A percentile compares a stretch with the other conserved stretches of the same genome.
Conservation (phyloP, 2,888 invertebrate species). For the Cheilosia impressa region DNA sequence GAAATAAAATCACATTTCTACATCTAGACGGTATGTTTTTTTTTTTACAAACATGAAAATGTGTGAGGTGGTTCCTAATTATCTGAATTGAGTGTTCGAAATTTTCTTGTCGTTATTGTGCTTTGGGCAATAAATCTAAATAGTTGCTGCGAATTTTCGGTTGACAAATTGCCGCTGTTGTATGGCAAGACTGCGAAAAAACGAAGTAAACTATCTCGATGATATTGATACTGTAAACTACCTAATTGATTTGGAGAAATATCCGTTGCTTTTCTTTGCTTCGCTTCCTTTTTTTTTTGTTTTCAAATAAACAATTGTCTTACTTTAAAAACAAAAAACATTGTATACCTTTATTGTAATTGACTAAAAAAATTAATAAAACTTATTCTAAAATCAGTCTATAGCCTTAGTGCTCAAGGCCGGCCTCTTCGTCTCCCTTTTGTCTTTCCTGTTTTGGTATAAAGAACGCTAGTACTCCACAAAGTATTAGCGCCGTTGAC, state of each 20-base stretch:
- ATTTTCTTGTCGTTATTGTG: too few relatives aligned
- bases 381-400: conserved; percentile 66
- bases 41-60: conserved; percentile 12
- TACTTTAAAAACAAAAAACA: conserved; percentile 20
- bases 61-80: too few relatives aligned
- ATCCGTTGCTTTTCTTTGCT: too few relatives aligned
- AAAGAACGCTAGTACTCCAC: conserved; percentile 78
- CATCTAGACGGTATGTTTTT: conserved; percentile 5
- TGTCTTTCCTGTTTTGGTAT: conserved; percentile 76
- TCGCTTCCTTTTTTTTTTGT: neutral
- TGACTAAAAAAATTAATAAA: conserved; percentile 34
- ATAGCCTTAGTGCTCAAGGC: conserved; percentile 48
- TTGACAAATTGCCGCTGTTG: too few relatives aligned
- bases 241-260: too few relatives aligned
- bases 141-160: too few relatives aligned
- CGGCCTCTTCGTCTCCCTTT: conserved; percentile 48
- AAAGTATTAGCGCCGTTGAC: conserved; percentile 77
- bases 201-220: too few relatives aligned
- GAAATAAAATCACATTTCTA: conserved; percentile 18
- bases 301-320: neutral
- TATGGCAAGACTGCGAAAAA: too few relatives aligned
- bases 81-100: too few relatives aligned
- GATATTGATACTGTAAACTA: too few relatives aligned
- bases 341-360: conserved; percentile 34
- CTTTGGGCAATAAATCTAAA: too few relatives aligned